These are phyloP conservation scores for Periplaneta americana DNA, from an alignment of 1,140 invertebrate genomes.

Conservation along the genomic window DNA sequence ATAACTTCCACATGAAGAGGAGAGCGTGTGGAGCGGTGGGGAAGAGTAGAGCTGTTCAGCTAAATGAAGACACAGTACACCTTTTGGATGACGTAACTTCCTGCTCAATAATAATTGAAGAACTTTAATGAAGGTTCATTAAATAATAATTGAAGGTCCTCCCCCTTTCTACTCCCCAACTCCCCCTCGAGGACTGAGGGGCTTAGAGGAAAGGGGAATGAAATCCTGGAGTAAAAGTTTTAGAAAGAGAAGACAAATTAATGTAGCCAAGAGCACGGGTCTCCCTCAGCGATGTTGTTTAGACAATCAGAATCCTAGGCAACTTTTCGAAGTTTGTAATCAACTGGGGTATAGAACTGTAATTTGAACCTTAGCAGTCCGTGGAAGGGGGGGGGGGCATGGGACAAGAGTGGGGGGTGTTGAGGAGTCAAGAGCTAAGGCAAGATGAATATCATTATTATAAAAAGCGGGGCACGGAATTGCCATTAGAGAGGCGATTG, in stretches of 20 bases:
- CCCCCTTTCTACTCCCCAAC: not conserved
- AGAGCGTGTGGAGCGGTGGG: not conserved
- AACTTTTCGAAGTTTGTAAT: not conserved
- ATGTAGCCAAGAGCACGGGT: not conserved
- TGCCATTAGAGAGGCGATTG: not conserved
- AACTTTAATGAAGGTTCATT: not conserved
- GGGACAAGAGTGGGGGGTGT: too few species aligned
- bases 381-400: not conserved
- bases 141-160: not conserved
- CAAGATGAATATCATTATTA: not conserved
- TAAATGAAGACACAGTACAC: not conserved
- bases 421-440: not conserved
- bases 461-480: not conserved
- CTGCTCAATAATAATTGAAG: not conserved
- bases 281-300: not conserved
- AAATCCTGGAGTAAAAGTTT: not conserved
- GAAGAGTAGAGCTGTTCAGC: too few species aligned
- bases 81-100: not conserved
- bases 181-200: too few species aligned
- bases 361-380: not conserved
- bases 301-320: not conserved
- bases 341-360: not conserved
- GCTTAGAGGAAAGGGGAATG: not conserved
- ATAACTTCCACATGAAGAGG: not conserved
- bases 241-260: not conserved